phyloP scores from a whole-genome alignment of 2,888 invertebrate species.

The Chironomus tentans region DNA sequence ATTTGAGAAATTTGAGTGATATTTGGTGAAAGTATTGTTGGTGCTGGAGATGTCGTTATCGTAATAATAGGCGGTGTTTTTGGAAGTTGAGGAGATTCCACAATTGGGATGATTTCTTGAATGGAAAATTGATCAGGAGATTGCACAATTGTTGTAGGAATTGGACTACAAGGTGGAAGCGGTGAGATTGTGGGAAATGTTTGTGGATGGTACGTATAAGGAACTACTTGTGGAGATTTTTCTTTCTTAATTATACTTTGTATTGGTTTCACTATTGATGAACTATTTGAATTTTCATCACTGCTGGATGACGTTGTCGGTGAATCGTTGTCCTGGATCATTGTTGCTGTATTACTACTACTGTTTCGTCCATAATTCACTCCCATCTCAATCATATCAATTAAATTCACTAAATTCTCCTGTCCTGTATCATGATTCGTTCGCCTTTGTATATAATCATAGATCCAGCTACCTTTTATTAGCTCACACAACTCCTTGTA shows the following conservation, averaged over 20 bases:
- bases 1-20: not conserved
- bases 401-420: constrained; percentile 46
- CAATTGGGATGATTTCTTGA: not conserved
- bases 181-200: constrained; percentile 11
- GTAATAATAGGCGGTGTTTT: not conserved
- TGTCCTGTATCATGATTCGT: constrained; percentile 46
- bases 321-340: not conserved
- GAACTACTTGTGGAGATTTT: constrained; percentile 27
- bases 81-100: not conserved
- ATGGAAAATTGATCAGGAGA: not conserved
- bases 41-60: not conserved
- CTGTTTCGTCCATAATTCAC: constrained; percentile 54
- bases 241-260: constrained; percentile 31
- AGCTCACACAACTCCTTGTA: constrained; percentile 83
- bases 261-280: not conserved
- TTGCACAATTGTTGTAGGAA: not conserved
- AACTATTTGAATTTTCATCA: constrained; percentile 12
- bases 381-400: constrained; percentile 71
- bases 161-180: not conserved
- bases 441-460: constrained; percentile 50
- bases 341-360: not conserved
- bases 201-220: not conserved
- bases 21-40: not conserved
- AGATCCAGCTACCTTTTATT: constrained; percentile 63
- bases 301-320: constrained; percentile 39